A percentile compares a stretch with the other conserved stretches of the same genome.
phyloP scores from a whole-genome alignment of 2,113 vertebrate species.

The Ailurus styani region DNA sequence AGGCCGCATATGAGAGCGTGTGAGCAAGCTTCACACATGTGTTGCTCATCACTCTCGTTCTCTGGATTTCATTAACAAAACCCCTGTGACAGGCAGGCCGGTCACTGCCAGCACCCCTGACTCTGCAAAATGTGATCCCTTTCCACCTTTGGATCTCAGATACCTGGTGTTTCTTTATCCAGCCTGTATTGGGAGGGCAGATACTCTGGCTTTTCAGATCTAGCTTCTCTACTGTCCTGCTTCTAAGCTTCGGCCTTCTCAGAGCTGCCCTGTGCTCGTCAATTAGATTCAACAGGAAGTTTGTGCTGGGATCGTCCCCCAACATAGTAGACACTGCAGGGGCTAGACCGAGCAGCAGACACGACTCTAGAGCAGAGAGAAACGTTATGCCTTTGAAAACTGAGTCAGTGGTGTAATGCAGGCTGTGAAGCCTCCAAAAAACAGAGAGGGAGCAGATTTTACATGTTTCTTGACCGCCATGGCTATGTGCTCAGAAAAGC shows the following conservation, averaged over 20 bases:
- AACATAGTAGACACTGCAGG: neutral
- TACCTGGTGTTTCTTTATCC: neutral
- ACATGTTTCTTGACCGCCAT: neutral
- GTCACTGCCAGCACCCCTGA: neutral
- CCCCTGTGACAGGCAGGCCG: neutral
- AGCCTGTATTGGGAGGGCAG: neutral
- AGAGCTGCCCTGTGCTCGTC: neutral
- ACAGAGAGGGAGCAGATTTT: neutral
- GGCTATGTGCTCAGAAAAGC: neutral
- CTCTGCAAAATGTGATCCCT: conserved; percentile 43
- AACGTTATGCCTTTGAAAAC: neutral
- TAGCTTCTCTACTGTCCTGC: neutral
- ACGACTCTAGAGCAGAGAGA: neutral
- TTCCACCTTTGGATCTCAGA: neutral
- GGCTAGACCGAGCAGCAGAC: neutral
- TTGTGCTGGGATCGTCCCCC: neutral
- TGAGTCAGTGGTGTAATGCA: neutral
- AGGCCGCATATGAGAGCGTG: neutral
- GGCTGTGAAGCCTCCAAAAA: neutral
- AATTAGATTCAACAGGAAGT: neutral
- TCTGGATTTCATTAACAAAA: conserved; percentile 61
- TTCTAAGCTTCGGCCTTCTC: neutral
- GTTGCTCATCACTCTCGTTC: neutral
- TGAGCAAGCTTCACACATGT: neutral
- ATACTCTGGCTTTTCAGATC: neutral